Evolutionary conservation across 2,888 invertebrate genomes (phyloP).

Genomic region (Eristalinus sepulchralis): DNA sequence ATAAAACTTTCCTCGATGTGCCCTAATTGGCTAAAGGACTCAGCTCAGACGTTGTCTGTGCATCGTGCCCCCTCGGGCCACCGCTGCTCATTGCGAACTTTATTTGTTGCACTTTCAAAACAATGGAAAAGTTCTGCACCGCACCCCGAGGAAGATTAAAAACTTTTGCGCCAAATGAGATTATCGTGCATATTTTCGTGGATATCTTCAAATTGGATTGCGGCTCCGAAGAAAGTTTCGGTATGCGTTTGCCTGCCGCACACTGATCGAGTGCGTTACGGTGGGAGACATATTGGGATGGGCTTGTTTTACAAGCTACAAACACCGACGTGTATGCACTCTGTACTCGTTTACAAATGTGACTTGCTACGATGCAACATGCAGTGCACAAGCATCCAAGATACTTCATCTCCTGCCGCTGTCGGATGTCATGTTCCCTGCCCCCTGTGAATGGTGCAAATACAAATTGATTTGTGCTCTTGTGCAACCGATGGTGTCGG

Average conservation of each 20-base stretch:
- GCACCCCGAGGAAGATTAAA: slow-evolving; percentile 34
- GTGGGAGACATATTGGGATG: not conserved
- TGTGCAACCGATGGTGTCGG: not conserved
- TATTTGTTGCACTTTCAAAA: slow-evolving; percentile 55
- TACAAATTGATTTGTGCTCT: not conserved
- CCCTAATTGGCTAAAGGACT: slow-evolving; percentile 58
- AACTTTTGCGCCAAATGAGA: slow-evolving; percentile 50
- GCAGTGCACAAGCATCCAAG: not conserved
- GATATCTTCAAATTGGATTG: slow-evolving; percentile 49
- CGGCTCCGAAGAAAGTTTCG: not conserved
- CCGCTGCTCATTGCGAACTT: not conserved
- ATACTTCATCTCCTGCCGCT: not conserved
- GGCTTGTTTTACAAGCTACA: not conserved
- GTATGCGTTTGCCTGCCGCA: not conserved
- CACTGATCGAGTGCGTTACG: not conserved
- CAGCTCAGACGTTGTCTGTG: slow-evolving; percentile 12
- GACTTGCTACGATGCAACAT: not conserved
- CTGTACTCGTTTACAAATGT: not conserved
- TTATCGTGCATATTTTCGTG: slow-evolving; percentile 50
- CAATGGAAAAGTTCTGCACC: slow-evolving; percentile 50
- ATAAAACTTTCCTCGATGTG: slow-evolving; percentile 26
- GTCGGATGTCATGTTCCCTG: not conserved
- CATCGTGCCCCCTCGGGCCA: not conserved
- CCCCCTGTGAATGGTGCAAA: not conserved
- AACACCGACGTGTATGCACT: not conserved